Conservation (phyloP, 2,113 vertebrate species). For the Ageneiosus marmoratus region DNA sequence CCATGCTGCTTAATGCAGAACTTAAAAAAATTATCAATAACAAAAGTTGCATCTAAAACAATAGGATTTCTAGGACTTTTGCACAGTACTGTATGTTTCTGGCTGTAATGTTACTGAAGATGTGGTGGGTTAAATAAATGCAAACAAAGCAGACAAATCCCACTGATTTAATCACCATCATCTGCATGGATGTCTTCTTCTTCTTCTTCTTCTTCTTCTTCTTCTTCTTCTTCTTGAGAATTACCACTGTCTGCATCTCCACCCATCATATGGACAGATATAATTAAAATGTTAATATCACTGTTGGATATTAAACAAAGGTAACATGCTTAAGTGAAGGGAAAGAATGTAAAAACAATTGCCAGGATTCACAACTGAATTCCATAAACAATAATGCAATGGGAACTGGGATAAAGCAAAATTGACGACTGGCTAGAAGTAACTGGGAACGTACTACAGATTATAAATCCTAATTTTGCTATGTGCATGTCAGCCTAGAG, state of each 20-base stretch:
- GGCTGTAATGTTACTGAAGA: neutral
- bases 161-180: constrained; percentile 2
- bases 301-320: neutral
- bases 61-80: no score
- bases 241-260: neutral
- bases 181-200: neutral
- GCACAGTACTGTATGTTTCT: no score
- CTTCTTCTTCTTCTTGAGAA: neutral
- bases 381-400: neutral
- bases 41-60: no score
- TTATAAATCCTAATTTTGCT: neutral
- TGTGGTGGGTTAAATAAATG: neutral
- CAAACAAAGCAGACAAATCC: neutral
- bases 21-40: no score
- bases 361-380: neutral
- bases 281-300: neutral
- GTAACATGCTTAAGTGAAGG: neutral
- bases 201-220: neutral
- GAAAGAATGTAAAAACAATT: neutral
- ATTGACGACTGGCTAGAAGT: neutral
- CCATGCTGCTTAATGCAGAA: no score
- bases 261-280: neutral
- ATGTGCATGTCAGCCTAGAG: neutral
- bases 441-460: neutral
- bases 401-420: neutral